A percentile compares a stretch with the other conserved stretches of the same genome.
Evolutionary conservation across 1,140 invertebrate genomes (phyloP).

Genomic region (Drosophila nigrodunni): DNA sequence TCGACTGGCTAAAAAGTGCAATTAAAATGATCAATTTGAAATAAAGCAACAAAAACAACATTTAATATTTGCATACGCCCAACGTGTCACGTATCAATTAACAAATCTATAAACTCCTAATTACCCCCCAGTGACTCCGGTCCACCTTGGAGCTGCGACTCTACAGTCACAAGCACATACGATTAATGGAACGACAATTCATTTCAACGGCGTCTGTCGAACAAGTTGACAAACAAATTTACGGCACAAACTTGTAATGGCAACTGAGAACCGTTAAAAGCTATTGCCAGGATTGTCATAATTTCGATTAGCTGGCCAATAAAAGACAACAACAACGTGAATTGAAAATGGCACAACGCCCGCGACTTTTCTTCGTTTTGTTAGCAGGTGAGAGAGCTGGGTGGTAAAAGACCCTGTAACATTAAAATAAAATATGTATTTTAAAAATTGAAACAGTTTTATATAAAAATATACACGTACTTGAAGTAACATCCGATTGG

Average conservation of each 20-base stretch:
- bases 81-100: constrained; percentile 18
- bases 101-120: constrained; percentile 16
- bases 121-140: constrained; percentile 1
- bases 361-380: constrained; percentile 58
- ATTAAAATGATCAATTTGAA: not conserved
- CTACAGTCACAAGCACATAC: not conserved
- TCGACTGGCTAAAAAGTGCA: not conserved
- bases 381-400: not conserved
- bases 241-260: constrained; percentile 50
- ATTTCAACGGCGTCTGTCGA: constrained; percentile 32
- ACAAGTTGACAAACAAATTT: constrained; percentile 81
- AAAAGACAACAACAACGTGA: constrained; percentile 32
- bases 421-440: not conserved
- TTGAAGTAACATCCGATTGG: too few species aligned
- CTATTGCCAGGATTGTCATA: constrained; percentile 74
- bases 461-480: too few species aligned
- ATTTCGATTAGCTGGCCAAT: constrained; percentile 67
- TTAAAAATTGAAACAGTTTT: too few species aligned
- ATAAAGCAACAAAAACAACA: constrained; percentile 8
- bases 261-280: constrained; percentile 54
- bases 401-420: not conserved
- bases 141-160: not conserved
- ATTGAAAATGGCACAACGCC: constrained; percentile 60
- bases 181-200: constrained; percentile 38
- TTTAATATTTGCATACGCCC: not conserved